Percentiles rank a stretch among this genome's conserved stretches.
phyloP scores from a whole-genome alignment of 53 echinoderm and acorn worm genomes.

The Stichopus horrens region DNA sequence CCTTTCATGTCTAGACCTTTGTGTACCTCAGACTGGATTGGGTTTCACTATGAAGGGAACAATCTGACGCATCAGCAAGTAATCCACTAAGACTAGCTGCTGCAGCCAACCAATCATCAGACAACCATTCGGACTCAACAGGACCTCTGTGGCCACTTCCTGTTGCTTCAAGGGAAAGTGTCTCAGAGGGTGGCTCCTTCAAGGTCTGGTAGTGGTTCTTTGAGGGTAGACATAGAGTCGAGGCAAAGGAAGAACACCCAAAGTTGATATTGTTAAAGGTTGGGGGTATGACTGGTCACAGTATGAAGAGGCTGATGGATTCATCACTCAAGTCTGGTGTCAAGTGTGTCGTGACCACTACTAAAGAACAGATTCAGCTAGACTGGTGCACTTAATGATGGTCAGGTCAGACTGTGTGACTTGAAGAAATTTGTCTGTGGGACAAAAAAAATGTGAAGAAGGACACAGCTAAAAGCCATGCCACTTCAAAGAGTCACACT shows the following conservation, averaged over 20 bases:
- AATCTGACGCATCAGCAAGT: background rate
- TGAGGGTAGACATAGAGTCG: background rate
- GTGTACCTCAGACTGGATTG: too few species aligned
- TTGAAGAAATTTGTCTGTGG: constrained; percentile 46
- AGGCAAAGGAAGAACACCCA: constrained; percentile 26
- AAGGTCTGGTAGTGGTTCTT: background rate
- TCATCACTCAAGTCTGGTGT: constrained; percentile 61
- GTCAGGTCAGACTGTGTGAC: constrained; percentile 56
- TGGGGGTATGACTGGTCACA: constrained; percentile 54
- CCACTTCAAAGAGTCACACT: constrained; percentile 21
- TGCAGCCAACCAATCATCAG: background rate
- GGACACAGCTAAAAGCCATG: constrained; percentile 46
- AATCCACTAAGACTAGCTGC: background rate
- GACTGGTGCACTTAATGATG: constrained; percentile 20
- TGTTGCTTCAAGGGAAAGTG: constrained; percentile 8
- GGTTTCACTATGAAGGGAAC: too few species aligned
- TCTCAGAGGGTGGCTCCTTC: background rate
- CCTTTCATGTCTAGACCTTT: too few species aligned
- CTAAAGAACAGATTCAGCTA: background rate
- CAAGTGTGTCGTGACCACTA: constrained; percentile 45
- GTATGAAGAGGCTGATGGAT: constrained; percentile 28
- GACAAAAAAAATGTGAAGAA: constrained; percentile 50
- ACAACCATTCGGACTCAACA: constrained; percentile 6
- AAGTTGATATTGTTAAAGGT: constrained; percentile 35
- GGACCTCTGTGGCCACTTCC: background rate